Percentiles rank a stretch among this genome's conserved stretches.
Conservation (phyloP, 2,888 invertebrate genomes). For the Nysson spinosus region DNA sequence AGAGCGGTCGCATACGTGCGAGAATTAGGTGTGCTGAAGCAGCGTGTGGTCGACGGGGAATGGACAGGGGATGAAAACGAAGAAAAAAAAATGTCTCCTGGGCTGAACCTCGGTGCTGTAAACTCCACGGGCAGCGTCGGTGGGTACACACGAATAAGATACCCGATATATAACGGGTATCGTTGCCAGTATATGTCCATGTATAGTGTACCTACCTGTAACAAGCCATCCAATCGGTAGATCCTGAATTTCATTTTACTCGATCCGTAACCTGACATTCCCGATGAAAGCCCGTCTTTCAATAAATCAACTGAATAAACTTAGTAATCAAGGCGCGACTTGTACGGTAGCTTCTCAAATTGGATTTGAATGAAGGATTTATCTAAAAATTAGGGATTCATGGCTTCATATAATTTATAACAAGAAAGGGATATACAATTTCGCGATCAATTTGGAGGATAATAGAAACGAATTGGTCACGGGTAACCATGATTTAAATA, state of each 20-base stretch:
- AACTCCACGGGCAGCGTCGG: slow-evolving; percentile 28
- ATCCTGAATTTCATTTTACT: slow-evolving; percentile 3
- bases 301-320: slow-evolving; percentile 14
- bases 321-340: slow-evolving; percentile 1
- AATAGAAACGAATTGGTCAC: too few species aligned
- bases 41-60: slow-evolving; percentile 46
- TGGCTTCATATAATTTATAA: too few species aligned
- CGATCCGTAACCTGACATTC: background rate
- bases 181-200: background rate
- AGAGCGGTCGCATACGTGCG: slow-evolving; percentile 14
- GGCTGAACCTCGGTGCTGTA: slow-evolving; percentile 27
- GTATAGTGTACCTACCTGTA: slow-evolving; percentile 18
- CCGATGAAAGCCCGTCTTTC: slow-evolving; percentile 1
- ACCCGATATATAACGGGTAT: slow-evolving; percentile 9
- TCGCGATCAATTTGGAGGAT: too few species aligned
- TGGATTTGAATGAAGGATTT: too few species aligned
- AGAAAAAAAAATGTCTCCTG: slow-evolving; percentile 14
- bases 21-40: slow-evolving; percentile 49
- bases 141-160: slow-evolving; percentile 29
- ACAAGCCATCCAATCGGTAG: slow-evolving; percentile 11
- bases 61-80: slow-evolving; percentile 13
- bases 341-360: background rate
- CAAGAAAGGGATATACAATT: too few species aligned
- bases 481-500: too few species aligned
- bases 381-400: too few species aligned